Evolutionary conservation across 2,797 vertebrate species (phyloP), one percentile per base, ranked within the genome.

Genomic region (Alfaro cultratus): DNA sequence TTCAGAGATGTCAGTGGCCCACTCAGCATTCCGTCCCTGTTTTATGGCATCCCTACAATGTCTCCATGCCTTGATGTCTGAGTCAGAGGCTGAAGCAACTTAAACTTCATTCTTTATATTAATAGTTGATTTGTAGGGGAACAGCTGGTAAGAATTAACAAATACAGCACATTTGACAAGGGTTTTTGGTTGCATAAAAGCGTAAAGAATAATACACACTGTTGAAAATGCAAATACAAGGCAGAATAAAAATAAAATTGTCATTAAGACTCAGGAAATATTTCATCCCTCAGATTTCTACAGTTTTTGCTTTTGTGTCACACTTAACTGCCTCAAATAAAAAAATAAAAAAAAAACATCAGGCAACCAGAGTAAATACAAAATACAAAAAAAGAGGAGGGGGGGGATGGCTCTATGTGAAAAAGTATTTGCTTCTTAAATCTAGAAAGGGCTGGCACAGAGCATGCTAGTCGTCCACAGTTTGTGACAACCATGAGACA

Each of bases 1-100:
- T 95, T 84, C 91, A 86, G 84, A 90, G 89, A 80, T 74, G 85
- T 93, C 83, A 80, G 78, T 88, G 82, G 88, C 95, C 96, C 94
- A 96, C 96, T 93, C 92, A 53, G 87, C 91, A 96, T 96, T 96
- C 95, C 92, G 93, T 76, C 86, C 43, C 60, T 77, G 76, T 71
- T 79, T 43, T 64, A 86, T 68, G 85, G n/a, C 45, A 46, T 82
- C 82, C 62, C 75, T 47, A 51, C 62, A 51, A 57, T 49, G 78
- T 77, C 76, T 82, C 49, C 2, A 29, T 39, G 55, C 68, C 16
- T 73, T 79, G 47, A 76, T 80, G 81, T 64, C 71, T 46, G 53
- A 51, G 36, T 45, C 26, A 75, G 53, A 80, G 77, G 76, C 83
- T 76, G 75, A 46, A 73, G 53, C 16, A 9, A 72, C 71, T 36